Percentiles rank a stretch among this genome's conserved stretches.
These are phyloP conservation scores for Chaetorhynchus papuensis DNA, from an alignment of 2,113 vertebrate species.

Conservation along the genomic window DNA sequence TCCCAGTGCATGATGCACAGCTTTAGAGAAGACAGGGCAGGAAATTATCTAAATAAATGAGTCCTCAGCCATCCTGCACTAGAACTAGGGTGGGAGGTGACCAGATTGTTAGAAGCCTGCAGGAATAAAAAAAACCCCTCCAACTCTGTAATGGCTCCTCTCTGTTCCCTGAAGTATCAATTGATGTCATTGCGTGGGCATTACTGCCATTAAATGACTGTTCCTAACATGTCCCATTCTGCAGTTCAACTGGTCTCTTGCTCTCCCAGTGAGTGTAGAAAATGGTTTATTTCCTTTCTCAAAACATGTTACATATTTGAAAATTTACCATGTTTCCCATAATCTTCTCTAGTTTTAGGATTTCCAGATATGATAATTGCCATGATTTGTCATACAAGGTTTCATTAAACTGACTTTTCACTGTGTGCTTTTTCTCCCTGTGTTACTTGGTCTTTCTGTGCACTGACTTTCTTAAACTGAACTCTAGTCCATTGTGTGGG, in stretches of 20 bases:
- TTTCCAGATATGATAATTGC: neutral
- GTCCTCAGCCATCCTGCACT: neutral
- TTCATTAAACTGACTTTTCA: constrained; percentile 61
- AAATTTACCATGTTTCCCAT: neutral
- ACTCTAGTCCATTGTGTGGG: rapidly evolving
- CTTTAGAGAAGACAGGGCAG: neutral
- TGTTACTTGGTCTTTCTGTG: neutral
- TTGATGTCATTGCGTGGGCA: neutral
- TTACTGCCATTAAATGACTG: neutral
- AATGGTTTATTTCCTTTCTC: constrained; percentile 6
- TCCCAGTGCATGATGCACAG: neutral
- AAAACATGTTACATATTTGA: neutral
- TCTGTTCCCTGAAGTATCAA: neutral
- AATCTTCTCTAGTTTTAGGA: constrained; percentile 21
- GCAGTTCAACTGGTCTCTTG: neutral
- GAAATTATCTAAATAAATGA: neutral
- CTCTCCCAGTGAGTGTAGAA: neutral
- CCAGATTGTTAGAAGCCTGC: neutral
- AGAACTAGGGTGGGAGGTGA: neutral
- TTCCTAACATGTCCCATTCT: neutral
- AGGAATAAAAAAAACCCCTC: neutral
- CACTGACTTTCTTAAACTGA: neutral
- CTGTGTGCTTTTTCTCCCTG: neutral
- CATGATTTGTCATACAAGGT: constrained; percentile 37
- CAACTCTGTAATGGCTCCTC: neutral